These are phyloP conservation scores for Poeciliopsis turneri DNA, from an alignment of 2,797 vertebrate genomes.

Conservation along the genomic window DNA sequence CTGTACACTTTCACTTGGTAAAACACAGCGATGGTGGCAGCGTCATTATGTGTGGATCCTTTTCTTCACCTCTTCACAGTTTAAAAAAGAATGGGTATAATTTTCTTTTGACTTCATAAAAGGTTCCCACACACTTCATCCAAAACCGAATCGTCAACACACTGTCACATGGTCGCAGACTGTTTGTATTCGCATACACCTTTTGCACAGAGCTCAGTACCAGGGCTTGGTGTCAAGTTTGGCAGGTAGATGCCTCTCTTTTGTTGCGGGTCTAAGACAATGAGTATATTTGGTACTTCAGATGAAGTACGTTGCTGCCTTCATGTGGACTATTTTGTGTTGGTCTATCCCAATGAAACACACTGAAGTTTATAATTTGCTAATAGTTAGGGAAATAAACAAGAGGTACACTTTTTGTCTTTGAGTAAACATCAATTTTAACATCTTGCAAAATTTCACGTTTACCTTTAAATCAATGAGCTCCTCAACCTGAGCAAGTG, in stretches of 20 bases:
- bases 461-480: constrained; percentile 17
- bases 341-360: neutral
- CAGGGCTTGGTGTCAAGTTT: too few species aligned
- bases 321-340: neutral
- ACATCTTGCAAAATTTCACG: constrained; percentile 31
- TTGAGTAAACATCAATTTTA: neutral
- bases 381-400: neutral
- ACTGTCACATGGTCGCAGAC: too few species aligned
- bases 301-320: too few species aligned
- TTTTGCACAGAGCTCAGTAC: too few species aligned
- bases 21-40: neutral
- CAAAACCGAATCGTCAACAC: too few species aligned
- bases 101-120: neutral
- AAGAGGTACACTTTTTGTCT: neutral
- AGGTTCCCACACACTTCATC: too few species aligned
- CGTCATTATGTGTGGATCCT: neutral
- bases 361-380: neutral
- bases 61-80: neutral
- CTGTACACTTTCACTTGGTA: neutral
- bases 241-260: too few species aligned
- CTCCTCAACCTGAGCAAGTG: constrained; percentile 1
- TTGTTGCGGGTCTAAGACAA: too few species aligned
- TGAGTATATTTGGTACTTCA: too few species aligned
- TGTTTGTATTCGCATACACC: too few species aligned
- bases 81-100: neutral